phyloP scores from a whole-genome alignment of 2,888 invertebrate species.

The Byasa hedistus region DNA sequence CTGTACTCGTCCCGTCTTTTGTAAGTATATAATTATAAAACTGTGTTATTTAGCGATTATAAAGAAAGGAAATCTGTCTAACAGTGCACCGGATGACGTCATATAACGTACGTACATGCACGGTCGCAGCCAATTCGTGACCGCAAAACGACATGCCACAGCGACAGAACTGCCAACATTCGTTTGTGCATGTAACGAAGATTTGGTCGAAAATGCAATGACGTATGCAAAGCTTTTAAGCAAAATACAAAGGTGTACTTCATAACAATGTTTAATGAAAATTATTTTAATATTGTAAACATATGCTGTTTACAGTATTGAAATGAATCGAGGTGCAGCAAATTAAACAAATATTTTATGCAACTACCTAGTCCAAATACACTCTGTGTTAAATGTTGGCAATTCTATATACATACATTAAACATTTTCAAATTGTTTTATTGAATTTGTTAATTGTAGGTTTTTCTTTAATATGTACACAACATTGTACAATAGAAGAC shows the following conservation, averaged over 20 bases:
- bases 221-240: background rate
- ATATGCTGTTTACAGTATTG: too few species aligned
- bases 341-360: background rate
- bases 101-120: constrained; percentile 8
- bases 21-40: background rate
- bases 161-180: constrained; percentile 22
- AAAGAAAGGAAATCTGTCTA: background rate
- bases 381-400: constrained; percentile 4
- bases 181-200: background rate
- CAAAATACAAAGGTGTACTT: too few species aligned
- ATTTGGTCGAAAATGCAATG: background rate
- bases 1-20: too few species aligned
- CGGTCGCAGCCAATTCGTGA: background rate
- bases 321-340: background rate
- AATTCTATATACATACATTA: constrained; percentile 7
- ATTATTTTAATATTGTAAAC: too few species aligned
- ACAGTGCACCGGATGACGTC: constrained; percentile 45
- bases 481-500: background rate
- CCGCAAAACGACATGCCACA: constrained; percentile 21
- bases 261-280: too few species aligned
- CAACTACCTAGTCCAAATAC: background rate
- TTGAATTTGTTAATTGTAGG: background rate
- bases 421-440: background rate
- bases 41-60: background rate
- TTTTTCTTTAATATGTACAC: background rate